Percentiles rank a stretch among this genome's conserved stretches.
These are phyloP conservation scores for Leuciscus waleckii DNA, from an alignment of 2,797 vertebrate genomes.

Conservation along the genomic window DNA sequence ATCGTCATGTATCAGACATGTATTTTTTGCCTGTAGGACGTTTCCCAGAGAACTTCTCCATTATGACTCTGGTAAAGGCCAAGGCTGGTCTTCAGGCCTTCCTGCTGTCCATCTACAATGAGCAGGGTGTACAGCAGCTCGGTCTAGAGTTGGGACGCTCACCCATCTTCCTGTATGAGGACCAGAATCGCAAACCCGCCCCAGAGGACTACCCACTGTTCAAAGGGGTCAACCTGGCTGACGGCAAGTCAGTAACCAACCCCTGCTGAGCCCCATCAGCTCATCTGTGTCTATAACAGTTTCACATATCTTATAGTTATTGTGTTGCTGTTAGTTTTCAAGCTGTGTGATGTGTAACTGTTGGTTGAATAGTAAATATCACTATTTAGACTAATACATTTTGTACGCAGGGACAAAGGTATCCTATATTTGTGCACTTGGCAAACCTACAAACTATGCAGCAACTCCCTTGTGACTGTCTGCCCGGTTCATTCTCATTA, in stretches of 20 bases:
- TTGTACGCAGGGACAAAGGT: not conserved
- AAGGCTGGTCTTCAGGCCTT: constrained; percentile 86
- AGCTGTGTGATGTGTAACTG: not conserved
- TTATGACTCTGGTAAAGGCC: constrained; percentile 87
- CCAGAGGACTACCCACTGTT: constrained; percentile 89
- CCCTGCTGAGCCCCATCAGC: constrained; percentile 56
- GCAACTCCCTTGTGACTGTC: too few relatives aligned
- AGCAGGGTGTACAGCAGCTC: constrained; percentile 87
- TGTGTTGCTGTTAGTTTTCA: not conserved
- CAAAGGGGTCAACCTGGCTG: constrained; percentile 87
- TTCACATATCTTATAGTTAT: not conserved
- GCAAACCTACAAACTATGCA: not conserved
- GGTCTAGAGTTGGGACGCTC: constrained; percentile 89
- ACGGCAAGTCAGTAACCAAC: constrained; percentile 85
- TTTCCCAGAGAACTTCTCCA: constrained; percentile 92
- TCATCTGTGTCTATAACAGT: not conserved
- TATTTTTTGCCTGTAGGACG: constrained; percentile 69
- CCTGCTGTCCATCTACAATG: constrained; percentile 89
- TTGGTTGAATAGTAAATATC: not conserved
- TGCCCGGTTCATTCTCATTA: not conserved
- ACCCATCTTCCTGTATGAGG: constrained; percentile 89
- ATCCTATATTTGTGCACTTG: not conserved
- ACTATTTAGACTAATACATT: not conserved
- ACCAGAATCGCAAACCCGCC: constrained; percentile 85
- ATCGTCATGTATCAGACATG: not conserved